These are phyloP conservation scores for Amphimallon solstitiale DNA, from an alignment of 2,888 invertebrate genomes.

Conservation along the genomic window DNA sequence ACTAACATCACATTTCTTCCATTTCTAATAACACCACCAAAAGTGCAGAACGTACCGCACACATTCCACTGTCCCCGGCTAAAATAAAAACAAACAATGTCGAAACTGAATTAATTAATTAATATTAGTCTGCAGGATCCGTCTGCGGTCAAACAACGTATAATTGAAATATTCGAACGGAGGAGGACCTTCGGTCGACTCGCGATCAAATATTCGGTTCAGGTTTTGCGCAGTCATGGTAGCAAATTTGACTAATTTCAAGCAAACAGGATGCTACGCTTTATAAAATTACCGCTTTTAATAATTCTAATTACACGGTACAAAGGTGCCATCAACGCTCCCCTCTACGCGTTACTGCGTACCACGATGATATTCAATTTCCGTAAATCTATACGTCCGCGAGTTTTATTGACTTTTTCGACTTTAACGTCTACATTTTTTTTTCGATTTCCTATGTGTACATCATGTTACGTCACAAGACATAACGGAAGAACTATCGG, in stretches of 20 bases:
- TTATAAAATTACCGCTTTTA: constrained; percentile 1
- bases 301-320: not conserved
- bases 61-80: not conserved
- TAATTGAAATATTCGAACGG: constrained; percentile 11
- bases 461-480: too few relatives aligned
- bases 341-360: too few relatives aligned
- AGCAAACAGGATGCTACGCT: not conserved
- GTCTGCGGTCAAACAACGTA: constrained; percentile 6
- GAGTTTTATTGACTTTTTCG: too few relatives aligned
- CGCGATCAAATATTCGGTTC: not conserved
- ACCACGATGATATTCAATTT: too few relatives aligned
- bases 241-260: constrained; percentile 10
- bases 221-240: constrained; percentile 11
- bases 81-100: not conserved
- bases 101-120: constrained; percentile 3
- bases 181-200: not conserved
- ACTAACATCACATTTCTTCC: too few relatives aligned
- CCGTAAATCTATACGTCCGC: too few relatives aligned
- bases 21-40: too few relatives aligned
- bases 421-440: too few relatives aligned
- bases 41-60: not conserved
- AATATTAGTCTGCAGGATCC: not conserved
- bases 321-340: too few relatives aligned
- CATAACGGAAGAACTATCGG: too few relatives aligned
- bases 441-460: too few relatives aligned